Conservation (phyloP, 2,113 vertebrate genomes). For the Dolichallabes microphthalmus region DNA sequence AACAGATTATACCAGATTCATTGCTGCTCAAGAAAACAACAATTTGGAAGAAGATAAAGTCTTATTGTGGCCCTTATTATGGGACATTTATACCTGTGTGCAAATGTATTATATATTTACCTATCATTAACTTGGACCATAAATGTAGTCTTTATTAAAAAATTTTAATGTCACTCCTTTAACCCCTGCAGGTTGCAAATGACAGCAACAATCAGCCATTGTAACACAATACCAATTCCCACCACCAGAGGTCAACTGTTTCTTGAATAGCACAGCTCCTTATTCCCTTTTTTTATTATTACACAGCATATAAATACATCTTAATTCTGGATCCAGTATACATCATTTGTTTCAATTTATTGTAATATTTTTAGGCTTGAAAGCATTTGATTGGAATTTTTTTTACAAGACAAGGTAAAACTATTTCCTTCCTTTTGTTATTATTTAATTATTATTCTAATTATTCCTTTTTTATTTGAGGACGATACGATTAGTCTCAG, state of each 20-base stretch:
- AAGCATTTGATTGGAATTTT: not conserved
- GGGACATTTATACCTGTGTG: too few relatives aligned
- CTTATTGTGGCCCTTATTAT: too few relatives aligned
- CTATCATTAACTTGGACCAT: too few relatives aligned
- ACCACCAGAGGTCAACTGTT: not conserved
- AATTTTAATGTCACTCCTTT: not conserved
- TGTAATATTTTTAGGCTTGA: not conserved
- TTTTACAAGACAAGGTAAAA: not conserved
- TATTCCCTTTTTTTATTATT: not conserved
- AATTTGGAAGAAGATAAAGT: too few relatives aligned
- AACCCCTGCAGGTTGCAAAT: not conserved
- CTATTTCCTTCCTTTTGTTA: too few relatives aligned
- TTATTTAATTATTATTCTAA: too few relatives aligned
- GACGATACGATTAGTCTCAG: not conserved
- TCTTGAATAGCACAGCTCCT: not conserved
- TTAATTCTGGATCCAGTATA: not conserved
- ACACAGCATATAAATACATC: not conserved
- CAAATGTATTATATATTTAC: too few relatives aligned
- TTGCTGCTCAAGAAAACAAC: too few relatives aligned
- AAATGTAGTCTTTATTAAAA: not conserved
- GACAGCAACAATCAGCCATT: not conserved
- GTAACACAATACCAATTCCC: not conserved
- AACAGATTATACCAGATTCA: too few relatives aligned
- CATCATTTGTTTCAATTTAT: not conserved
- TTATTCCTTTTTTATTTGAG: not conserved